Conservation (phyloP, 2,797 vertebrate genomes). For the Trachurus trachurus region DNA sequence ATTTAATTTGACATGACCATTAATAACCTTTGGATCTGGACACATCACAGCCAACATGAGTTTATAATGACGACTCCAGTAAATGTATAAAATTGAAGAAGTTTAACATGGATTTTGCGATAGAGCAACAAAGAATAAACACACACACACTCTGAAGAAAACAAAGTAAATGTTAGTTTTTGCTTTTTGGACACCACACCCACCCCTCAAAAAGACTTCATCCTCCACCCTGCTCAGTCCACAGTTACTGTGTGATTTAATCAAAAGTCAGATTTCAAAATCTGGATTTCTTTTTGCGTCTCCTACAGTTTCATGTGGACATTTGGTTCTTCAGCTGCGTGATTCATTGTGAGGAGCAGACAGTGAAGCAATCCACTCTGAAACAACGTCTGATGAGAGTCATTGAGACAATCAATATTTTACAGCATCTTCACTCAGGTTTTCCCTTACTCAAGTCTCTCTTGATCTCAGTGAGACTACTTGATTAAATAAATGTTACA, state of each 20-base stretch:
- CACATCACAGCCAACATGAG: not conserved
- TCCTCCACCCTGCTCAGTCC: not conserved
- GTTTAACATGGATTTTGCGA: not conserved
- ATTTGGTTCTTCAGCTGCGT: not conserved
- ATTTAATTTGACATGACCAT: slow-evolving; percentile 1
- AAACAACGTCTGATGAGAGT: slow-evolving; percentile 13
- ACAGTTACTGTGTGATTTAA: not conserved
- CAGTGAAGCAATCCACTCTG: not conserved
- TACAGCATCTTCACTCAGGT: not conserved
- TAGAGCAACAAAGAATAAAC: not conserved
- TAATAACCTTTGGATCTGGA: not conserved
- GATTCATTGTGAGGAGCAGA: not conserved
- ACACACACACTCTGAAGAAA: not conserved
- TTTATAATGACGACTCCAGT: not conserved
- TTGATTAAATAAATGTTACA: not conserved
- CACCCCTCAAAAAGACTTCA: not conserved
- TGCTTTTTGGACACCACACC: not conserved
- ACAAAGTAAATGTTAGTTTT: too few species aligned
- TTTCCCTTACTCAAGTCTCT: not conserved
- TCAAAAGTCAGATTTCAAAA: not conserved
- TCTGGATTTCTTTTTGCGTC: not conserved
- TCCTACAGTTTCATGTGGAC: not conserved
- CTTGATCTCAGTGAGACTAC: not conserved
- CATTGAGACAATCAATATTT: slow-evolving; percentile 21
- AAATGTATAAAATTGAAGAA: not conserved